Percentiles rank a stretch among this genome's conserved stretches.
These are phyloP conservation scores for Venustaconcha ellipsiformis DNA, from an alignment of 1,140 invertebrate genomes.

Conservation along the genomic window DNA sequence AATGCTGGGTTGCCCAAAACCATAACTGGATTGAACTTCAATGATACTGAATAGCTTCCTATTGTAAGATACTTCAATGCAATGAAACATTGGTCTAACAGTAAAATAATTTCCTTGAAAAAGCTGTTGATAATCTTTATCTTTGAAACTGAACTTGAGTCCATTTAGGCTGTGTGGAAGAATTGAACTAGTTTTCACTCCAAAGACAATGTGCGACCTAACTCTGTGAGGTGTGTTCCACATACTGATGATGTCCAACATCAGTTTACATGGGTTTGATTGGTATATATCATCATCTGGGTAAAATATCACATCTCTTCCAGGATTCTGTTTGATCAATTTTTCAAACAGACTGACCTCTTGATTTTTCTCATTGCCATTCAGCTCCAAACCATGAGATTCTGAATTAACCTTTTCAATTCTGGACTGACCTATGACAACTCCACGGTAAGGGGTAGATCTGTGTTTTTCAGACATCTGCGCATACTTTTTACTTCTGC, in stretches of 20 bases:
- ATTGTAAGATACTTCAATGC: neutral
- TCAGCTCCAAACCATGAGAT: no score
- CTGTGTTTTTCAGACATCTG: no score
- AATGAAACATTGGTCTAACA: neutral
- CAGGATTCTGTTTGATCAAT: no score
- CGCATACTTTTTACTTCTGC: no score
- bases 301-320: conserved; percentile 1
- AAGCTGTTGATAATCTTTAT: neutral
- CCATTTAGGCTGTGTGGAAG: neutral
- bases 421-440: no score
- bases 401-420: no score
- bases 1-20: conserved; percentile 1
- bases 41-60: neutral
- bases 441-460: no score
- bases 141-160: neutral
- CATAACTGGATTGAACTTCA: neutral
- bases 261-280: neutral
- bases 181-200: neutral
- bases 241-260: conserved; percentile 1
- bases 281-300: neutral
- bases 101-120: neutral
- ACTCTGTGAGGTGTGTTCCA: conserved; percentile 9
- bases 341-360: no score
- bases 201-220: conserved; percentile 1
- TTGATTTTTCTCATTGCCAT: no score